phyloP scores from a whole-genome alignment of 1,140 invertebrate species.

The Thereuonema tuberculata region DNA sequence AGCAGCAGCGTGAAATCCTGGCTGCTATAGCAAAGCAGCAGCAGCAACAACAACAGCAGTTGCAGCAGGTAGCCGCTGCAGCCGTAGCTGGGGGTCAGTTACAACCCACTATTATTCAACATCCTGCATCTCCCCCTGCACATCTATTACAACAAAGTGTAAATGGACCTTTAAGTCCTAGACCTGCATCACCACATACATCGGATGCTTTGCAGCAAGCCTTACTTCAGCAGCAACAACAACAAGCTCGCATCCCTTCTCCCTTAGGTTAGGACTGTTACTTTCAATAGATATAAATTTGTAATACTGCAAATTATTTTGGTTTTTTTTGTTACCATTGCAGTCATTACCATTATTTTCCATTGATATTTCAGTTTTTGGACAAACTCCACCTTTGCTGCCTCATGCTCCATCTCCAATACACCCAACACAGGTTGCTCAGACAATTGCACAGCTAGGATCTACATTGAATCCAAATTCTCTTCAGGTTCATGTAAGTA shows the following conservation, averaged over 20 bases:
- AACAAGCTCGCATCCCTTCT: conserved; percentile 28
- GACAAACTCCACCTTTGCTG: conserved; percentile 34
- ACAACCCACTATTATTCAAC: conserved; percentile 1
- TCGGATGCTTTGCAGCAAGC: not conserved
- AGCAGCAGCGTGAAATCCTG: conserved; percentile 56
- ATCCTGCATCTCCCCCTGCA: not conserved
- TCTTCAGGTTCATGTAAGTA: conserved; percentile 21
- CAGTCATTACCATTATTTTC: too few relatives aligned
- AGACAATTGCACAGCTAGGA: conserved; percentile 12
- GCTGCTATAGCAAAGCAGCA: conserved; percentile 47
- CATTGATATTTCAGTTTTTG: conserved; percentile 29
- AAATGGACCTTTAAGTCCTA: conserved; percentile 9
- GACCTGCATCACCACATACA: not conserved
- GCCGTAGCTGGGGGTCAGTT: conserved; percentile 16
- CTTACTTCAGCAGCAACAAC: conserved; percentile 18
- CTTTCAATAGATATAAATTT: too few relatives aligned
- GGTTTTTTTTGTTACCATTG: too few relatives aligned
- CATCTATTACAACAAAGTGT: not conserved
- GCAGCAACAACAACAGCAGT: conserved; percentile 26
- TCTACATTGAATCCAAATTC: conserved; percentile 19
- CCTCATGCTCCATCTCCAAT: conserved; percentile 34
- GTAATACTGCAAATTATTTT: too few relatives aligned
- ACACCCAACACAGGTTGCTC: conserved; percentile 27
- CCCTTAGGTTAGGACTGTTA: conserved; percentile 34
- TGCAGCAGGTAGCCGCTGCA: conserved; percentile 31